Percentiles rank a stretch among this genome's conserved stretches.
phyloP scores from a whole-genome alignment of 2,113 vertebrate genomes.

The Deroptyus accipitrinus region DNA sequence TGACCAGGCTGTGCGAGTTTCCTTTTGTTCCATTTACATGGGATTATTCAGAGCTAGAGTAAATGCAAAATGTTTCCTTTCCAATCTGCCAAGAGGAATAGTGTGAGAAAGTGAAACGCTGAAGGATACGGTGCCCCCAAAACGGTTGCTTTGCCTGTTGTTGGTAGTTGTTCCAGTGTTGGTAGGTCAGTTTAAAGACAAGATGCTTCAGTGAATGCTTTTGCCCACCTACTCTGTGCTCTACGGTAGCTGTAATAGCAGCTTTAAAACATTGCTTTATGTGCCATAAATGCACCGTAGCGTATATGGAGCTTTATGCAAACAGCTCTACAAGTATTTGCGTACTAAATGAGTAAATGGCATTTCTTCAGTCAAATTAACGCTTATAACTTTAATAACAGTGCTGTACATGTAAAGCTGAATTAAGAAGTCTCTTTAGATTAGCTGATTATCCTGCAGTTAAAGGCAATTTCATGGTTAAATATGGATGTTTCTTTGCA shows the following conservation, averaged over 20 bases:
- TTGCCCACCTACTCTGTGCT: not conserved
- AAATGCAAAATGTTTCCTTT: not conserved
- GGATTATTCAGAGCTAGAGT: not conserved
- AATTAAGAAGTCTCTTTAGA: not conserved
- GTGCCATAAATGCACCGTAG: not conserved
- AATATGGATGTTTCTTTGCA: not conserved
- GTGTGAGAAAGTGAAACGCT: fast-evolving
- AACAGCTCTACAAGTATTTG: not conserved
- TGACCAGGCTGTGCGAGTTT: not conserved
- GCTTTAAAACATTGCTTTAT: not conserved
- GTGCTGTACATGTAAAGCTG: not conserved
- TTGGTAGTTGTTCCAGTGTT: not conserved
- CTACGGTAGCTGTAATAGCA: not conserved
- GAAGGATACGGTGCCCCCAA: not conserved
- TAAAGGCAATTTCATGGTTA: not conserved
- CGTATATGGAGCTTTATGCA: not conserved
- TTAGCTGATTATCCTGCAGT: not conserved
- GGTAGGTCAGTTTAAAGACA: not conserved
- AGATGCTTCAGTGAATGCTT: not conserved
- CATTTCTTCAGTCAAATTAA: not conserved
- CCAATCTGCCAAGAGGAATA: not conserved
- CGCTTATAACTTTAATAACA: conserved; percentile 2
- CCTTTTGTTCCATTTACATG: not conserved
- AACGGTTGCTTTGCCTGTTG: not conserved
- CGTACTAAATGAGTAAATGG: not conserved